phyloP scores from a whole-genome alignment of 2,888 invertebrate species.

The Polyommatus icarus region DNA sequence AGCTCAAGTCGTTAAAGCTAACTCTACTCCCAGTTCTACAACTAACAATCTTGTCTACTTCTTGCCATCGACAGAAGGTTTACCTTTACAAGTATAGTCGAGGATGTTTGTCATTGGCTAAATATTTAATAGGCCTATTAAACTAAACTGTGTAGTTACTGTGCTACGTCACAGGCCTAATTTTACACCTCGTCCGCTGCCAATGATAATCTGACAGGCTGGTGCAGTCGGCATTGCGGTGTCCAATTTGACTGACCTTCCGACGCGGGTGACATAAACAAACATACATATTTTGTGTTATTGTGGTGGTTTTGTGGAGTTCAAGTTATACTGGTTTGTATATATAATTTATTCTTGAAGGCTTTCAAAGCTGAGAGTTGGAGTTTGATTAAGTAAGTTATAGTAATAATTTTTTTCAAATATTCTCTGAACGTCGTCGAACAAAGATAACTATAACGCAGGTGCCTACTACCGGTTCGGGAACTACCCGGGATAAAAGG shows the following conservation, averaged over 20 bases:
- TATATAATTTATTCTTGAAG: neutral
- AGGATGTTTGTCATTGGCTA: too few species aligned
- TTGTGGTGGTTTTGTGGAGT: constrained; percentile 30
- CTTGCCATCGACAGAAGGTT: too few species aligned
- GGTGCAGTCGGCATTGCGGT: constrained; percentile 51
- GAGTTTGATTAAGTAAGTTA: too few species aligned
- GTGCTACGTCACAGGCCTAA: constrained; percentile 55
- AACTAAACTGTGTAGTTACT: neutral
- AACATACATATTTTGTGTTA: constrained; percentile 36
- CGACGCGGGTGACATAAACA: constrained; percentile 45
- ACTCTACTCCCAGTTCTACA: too few species aligned
- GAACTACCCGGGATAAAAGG: too few species aligned
- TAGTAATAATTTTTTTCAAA: too few species aligned
- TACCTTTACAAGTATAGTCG: too few species aligned
- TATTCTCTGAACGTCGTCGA: too few species aligned
- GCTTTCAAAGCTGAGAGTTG: neutral
- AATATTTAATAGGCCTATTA: neutral
- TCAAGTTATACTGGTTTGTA: constrained; percentile 9
- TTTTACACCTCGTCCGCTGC: constrained; percentile 58
- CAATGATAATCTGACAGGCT: constrained; percentile 72
- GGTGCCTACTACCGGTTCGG: too few species aligned
- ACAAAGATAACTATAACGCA: too few species aligned
- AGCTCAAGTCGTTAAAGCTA: too few species aligned
- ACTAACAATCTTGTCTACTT: too few species aligned
- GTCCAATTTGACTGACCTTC: constrained; percentile 49